Evolutionary conservation across 2,113 vertebrate genomes (phyloP), one percentile per base, ranked within the genome.

Genomic region (Podiceps cristatus): DNA sequence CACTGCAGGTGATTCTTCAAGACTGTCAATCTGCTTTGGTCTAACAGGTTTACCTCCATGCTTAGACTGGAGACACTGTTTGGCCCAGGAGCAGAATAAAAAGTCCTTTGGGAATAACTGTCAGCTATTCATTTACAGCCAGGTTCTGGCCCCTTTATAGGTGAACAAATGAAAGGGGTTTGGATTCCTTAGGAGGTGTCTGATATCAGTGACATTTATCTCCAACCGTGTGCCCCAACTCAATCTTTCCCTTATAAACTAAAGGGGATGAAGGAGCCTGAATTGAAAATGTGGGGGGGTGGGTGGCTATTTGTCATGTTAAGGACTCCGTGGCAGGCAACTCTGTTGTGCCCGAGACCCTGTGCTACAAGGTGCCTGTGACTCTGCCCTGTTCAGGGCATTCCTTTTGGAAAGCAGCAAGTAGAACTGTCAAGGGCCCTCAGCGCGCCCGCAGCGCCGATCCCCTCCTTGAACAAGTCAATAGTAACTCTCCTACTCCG

Each of bases 11-110:
- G 28, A 5, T 6, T 35, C 55, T 75, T 71, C 53, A 44, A 22
- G 44, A 9, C 49, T 40, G 9, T 15, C 55, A 60, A 2, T 56
- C 53, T 68, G 40, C 56, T 86, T 42, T 45, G 35, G 13, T 52
- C 11, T 44, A 31, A 9, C 19, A 47, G 33, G 14, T 72, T 59
- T 64, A 74, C 13, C 66, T 69, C 23, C 13, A 5, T 49, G 74
- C 24, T 85, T 25, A 24, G 47, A 1, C 0, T 40, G 20, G 20
- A 45, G 64, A 31, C 20, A 4, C 13, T 22, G 17, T 9, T 29
- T 91, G 76, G 64, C 29, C 14, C 44, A 40, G 64, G 18, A 64
- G 31, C 37, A 63, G 20, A 37, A 2, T 19, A 47, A 44, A 14
- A 24, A 66, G 29, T 19, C 23, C 27, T 50, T 20, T 27, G 28